Evolutionary conservation across 2,797 vertebrate genomes (phyloP).

Genomic region (Gallinago stenura): DNA sequence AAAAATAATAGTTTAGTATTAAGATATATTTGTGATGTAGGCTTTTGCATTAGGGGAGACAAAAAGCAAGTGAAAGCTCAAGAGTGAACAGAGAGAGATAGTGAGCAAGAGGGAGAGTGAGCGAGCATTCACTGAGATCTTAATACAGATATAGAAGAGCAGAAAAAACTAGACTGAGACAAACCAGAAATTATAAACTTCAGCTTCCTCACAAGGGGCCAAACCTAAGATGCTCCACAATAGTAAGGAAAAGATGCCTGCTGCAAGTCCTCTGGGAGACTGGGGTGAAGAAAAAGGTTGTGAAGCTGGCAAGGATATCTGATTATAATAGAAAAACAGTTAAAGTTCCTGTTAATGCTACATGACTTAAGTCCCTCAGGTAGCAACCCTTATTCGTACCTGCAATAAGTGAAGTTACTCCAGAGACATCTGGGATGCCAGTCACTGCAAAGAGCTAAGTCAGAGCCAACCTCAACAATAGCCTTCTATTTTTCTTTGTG

Average conservation of each 20-base stretch:
- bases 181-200: background rate
- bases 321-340: background rate
- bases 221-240: background rate
- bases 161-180: background rate
- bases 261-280: background rate
- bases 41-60: background rate
- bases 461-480: background rate
- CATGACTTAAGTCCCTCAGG: background rate
- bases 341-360: background rate
- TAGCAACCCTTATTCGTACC: background rate
- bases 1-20: background rate
- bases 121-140: background rate
- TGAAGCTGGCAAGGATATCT: background rate
- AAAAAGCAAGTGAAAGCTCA: background rate
- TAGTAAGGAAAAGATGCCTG: background rate
- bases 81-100: background rate
- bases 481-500: background rate
- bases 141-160: accelerated
- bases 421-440: background rate
- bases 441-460: background rate
- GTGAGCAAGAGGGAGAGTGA: background rate
- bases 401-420: background rate
- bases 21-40: background rate
- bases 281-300: background rate
- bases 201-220: background rate